Evolutionary conservation across 1,140 invertebrate species (phyloP), one percentile per base, ranked within the genome.

Genomic region (Heliconius himera): DNA sequence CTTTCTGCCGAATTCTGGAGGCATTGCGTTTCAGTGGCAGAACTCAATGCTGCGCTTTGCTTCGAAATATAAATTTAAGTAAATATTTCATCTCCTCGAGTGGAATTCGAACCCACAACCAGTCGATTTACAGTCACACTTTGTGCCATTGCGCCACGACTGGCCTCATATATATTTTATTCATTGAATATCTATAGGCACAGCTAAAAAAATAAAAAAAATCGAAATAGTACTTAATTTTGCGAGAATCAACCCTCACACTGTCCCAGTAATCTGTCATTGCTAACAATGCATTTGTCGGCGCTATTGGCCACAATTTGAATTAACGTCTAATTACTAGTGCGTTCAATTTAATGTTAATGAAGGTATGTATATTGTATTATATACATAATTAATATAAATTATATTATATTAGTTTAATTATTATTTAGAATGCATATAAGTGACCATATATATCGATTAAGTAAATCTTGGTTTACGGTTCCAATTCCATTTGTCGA

Each of bases 231-330:
- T 51, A n/a, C n/a, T 70, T 46, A 29, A 33, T 74, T 75, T 60
- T 54, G 51, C 80, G 70, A 81, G 85, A 83, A 84, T 87, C 41
- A 76, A 79, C 33, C 75, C 36, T 54, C 78, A 78, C 73, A 38
- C 76, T 72, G 81, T 84, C 73, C 81, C 70, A 77, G 84, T 86
- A 86, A 90, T 90, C 86, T 82, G 89, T 93, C 90, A 93, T 87
- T 83, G 88, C 86, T 91, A 90, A 90, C 91, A 88, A 88, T 87
- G 87, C 91, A 90, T 90, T 90, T 87, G 87, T 91, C 87, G 86
- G 88, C 88, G 85, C 85, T 83, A 90, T 88, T 86, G 89, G 84
- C 81, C 85, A 83, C 83, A 87, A 88, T 89, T 90, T 90, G 85
- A 87, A 90, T 90, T 88, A 88, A 84, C 83, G 79, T 81, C 26